These are phyloP conservation scores for Varanus komodoensis DNA, from an alignment of 2,113 vertebrate genomes.

Conservation along the genomic window DNA sequence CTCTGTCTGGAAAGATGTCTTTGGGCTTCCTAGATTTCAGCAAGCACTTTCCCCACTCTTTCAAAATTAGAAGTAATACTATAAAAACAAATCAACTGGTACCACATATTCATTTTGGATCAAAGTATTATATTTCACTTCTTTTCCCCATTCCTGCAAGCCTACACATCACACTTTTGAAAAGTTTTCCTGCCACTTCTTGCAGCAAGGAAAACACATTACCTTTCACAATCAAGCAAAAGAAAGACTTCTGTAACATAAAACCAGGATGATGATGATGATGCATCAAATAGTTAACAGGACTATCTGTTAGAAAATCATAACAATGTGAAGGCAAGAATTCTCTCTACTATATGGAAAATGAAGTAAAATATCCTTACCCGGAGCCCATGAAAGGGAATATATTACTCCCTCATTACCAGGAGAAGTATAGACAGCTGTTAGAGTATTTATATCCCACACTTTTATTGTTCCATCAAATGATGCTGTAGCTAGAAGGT, in stretches of 20 bases:
- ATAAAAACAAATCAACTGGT: neutral
- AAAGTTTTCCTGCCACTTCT: too few species aligned
- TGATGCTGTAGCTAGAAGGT: slow-evolving; percentile 95
- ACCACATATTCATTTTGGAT: neutral
- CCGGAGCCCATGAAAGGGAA: slow-evolving; percentile 98
- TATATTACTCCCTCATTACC: slow-evolving; percentile 98
- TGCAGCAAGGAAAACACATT: neutral
- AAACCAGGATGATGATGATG: too few species aligned
- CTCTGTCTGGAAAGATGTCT: too few species aligned
- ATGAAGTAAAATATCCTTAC: slow-evolving; percentile 73
- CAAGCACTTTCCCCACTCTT: neutral
- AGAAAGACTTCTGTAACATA: too few species aligned
- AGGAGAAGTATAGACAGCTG: slow-evolving; percentile 92
- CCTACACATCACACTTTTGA: neutral
- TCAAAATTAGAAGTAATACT: neutral
- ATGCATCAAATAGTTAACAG: neutral
- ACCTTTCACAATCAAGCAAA: neutral
- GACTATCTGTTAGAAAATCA: neutral
- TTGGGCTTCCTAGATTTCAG: neutral
- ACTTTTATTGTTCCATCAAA: slow-evolving; percentile 99
- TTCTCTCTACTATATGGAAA: neutral
- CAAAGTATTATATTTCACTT: neutral
- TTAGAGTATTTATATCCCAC: slow-evolving; percentile 96
- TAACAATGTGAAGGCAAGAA: neutral
- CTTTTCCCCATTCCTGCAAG: neutral